Conservation (phyloP, 2,888 invertebrate species). For the Meliscaeva auricollis region DNA sequence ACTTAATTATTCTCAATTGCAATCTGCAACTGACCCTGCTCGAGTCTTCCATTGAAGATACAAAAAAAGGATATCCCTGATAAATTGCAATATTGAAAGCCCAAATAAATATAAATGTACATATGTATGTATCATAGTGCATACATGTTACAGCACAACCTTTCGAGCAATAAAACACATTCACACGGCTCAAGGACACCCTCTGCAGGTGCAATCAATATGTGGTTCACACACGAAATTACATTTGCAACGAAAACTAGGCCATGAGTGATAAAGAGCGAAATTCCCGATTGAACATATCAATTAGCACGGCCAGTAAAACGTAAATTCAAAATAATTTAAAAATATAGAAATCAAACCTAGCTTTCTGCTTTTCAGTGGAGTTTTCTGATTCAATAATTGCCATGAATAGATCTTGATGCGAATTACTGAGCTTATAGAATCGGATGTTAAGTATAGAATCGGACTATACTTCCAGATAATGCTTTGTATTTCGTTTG, state of each 20-base stretch:
- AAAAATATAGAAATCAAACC: too few species aligned
- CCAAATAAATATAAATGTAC: background rate
- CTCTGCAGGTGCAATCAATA: slow-evolving; percentile 2
- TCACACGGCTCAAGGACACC: background rate
- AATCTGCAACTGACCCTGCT: background rate
- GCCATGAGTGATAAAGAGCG: slow-evolving; percentile 31
- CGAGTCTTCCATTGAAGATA: background rate
- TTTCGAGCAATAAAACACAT: background rate
- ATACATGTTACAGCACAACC: background rate
- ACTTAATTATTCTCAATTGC: slow-evolving; percentile 21
- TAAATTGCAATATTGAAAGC: slow-evolving; percentile 13
- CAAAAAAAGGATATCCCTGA: background rate
- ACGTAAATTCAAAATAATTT: slow-evolving; percentile 54
- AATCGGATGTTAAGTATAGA: too few species aligned
- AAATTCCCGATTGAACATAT: slow-evolving; percentile 47
- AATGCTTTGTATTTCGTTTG: too few species aligned
- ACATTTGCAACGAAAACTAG: too few species aligned
- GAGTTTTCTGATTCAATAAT: background rate
- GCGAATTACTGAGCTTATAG: too few species aligned
- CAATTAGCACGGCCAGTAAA: slow-evolving; percentile 46
- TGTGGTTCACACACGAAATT: background rate
- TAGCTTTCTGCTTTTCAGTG: too few species aligned
- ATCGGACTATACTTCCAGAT: too few species aligned
- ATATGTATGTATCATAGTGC: background rate
- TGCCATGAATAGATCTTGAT: too few species aligned